Base-by-base conservation (phyloP, 2,113 vertebrate genomes). In the Campylomormyrus numenius region DNA sequence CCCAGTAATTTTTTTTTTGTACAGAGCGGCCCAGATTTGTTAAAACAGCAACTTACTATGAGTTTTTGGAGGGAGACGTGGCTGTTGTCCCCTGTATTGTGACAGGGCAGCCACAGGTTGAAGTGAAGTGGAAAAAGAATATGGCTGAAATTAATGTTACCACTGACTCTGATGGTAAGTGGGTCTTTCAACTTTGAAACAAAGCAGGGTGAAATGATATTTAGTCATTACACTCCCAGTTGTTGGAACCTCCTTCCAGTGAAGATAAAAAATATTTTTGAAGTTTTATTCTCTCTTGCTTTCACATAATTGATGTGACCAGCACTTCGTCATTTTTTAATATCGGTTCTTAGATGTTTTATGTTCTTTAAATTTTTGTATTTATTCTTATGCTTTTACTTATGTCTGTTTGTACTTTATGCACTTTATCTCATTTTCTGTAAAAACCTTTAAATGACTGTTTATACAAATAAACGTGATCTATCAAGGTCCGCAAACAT, bases 61-160 rank as follows among this genome's bases (percentile, higher is more conserved):
- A 96, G 92, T 96, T 96, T 91, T 91, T 95, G 89, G 91, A 93
- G 48, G 96, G 95, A 19, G 90, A 88, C 27, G 27, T 92, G 0
- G 95, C 74, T 2, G 0, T 74, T 2, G 87, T 96, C 53, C 94
- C 95, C 1, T 96, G 96, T 27, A 0, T 52, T 21, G 95, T 91
- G 86, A 93, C 91, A 0, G 96, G 96, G 19, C 39, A 91, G 77
- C 96, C 96, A 9, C 83, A 10, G 0, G 92, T 96, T 89, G 93
- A 94, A 6, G 91, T 94, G 80, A 56, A 52, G 24, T 96, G 96
- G 96, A 2, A 89, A 2, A 91, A 89, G 91, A 70, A 56, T 56
- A 21, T 21, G 53, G 53, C 93, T 49, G 1, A 9, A 3, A 13
- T 85, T 19, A 56, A 24, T 10, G 89, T 95, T 85, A 2, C 85